Evolutionary conservation across 2,113 vertebrate species (phyloP).

Genomic region (Antechinus flavipes): DNA sequence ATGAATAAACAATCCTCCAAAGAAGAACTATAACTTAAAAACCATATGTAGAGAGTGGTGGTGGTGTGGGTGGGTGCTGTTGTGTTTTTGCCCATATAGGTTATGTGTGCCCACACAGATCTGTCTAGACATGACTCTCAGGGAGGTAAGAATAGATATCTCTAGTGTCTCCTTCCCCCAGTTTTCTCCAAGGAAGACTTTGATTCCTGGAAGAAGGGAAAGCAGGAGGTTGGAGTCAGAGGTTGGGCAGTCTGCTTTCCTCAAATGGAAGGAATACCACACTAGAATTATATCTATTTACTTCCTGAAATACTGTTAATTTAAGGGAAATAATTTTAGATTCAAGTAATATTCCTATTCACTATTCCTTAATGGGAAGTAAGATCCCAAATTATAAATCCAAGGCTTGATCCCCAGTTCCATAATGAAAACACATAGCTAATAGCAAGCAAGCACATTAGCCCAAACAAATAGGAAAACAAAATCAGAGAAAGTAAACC

Average conservation of each 20-base stretch:
- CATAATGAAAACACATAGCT: background rate
- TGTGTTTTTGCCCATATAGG: too few species aligned
- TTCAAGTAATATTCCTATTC: background rate
- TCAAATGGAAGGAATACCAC: background rate
- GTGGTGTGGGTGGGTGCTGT: too few species aligned
- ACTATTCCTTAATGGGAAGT: background rate
- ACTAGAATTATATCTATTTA: background rate
- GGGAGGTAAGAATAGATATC: too few species aligned
- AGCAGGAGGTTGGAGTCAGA: too few species aligned
- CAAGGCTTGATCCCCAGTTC: background rate
- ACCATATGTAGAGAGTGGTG: too few species aligned
- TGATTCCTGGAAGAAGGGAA: too few species aligned
- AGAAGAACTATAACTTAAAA: too few species aligned
- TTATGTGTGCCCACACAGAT: too few species aligned
- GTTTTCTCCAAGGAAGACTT: too few species aligned
- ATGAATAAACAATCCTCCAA: too few species aligned
- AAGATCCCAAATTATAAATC: background rate
- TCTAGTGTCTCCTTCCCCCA: too few species aligned
- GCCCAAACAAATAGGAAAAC: background rate
- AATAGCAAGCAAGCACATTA: background rate
- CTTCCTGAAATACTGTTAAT: background rate
- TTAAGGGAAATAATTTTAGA: background rate
- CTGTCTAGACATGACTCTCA: too few species aligned
- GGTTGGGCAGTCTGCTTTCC: background rate
- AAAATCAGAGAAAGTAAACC: background rate